These are phyloP conservation scores for Carcharodon carcharias DNA, from an alignment of 2,797 vertebrate genomes.

Conservation along the genomic window DNA sequence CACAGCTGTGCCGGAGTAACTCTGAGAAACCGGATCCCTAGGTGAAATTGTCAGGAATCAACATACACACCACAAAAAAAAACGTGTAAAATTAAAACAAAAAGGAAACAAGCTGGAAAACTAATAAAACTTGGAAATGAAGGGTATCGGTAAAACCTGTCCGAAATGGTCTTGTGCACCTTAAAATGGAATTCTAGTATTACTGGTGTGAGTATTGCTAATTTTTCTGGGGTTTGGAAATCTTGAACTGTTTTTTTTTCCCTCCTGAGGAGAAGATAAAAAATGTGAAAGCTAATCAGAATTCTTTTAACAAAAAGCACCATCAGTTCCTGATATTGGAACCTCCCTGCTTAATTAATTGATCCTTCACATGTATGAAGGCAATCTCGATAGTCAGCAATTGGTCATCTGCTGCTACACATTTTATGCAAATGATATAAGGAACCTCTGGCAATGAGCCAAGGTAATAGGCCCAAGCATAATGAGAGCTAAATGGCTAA, in stretches of 20 bases:
- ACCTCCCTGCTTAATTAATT: not conserved
- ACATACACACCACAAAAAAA: not conserved
- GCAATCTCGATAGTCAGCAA: not conserved
- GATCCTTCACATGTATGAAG: not conserved
- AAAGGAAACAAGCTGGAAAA: too few relatives aligned
- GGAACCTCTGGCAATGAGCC: slow-evolving; percentile 12
- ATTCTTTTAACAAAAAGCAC: not conserved
- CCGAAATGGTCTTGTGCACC: too few relatives aligned
- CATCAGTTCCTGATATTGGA: not conserved
- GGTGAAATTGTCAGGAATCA: not conserved
- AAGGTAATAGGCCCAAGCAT: not conserved
- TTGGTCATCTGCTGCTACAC: not conserved
- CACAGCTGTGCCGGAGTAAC: not conserved
- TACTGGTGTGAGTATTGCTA: too few relatives aligned
- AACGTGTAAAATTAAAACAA: not conserved
- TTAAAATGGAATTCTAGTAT: too few relatives aligned
- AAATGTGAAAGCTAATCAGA: slow-evolving; percentile 14
- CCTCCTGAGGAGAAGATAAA: too few relatives aligned
- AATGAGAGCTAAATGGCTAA: slow-evolving; percentile 20
- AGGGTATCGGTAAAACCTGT: too few relatives aligned
- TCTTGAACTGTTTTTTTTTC: too few relatives aligned
- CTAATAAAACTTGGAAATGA: too few relatives aligned
- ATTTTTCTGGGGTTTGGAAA: too few relatives aligned
- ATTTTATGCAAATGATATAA: not conserved
- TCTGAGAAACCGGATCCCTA: not conserved